Conservation (phyloP, 2,797 vertebrate species). For the Bradypus variegatus region DNA sequence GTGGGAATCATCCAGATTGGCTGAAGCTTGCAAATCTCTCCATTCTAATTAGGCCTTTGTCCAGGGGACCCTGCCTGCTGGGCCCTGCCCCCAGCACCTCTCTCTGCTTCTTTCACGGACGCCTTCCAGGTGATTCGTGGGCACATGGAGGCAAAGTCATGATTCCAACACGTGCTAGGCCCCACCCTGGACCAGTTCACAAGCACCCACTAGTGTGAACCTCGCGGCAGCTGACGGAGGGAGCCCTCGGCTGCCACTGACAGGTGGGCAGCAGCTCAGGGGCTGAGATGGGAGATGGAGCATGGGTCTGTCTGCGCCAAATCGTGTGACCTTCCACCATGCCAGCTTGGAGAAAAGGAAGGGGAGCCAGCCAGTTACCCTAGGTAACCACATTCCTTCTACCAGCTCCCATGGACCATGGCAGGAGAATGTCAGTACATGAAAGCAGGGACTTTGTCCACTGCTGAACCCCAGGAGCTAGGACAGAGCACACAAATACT, state of each 20-base stretch:
- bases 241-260: fast-evolving
- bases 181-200: neutral
- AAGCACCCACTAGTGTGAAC: neutral
- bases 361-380: neutral
- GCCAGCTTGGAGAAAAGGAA: neutral
- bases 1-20: neutral
- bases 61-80: neutral
- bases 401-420: neutral
- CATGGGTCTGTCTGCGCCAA: fast-evolving
- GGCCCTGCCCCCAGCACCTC: neutral
- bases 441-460: neutral
- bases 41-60: fast-evolving
- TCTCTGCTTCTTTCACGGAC: neutral
- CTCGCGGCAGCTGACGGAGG: neutral
- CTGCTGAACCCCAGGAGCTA: too few relatives aligned
- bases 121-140: neutral
- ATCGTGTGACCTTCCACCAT: neutral
- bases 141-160: neutral
- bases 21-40: too few relatives aligned
- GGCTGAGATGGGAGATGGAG: neutral
- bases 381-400: neutral
- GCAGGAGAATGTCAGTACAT: neutral
- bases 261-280: neutral
- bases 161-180: neutral
- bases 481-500: neutral